Evolutionary conservation across 2,888 invertebrate genomes (phyloP), one percentile per base, ranked within the genome.

Genomic region (Acleris emargana): DNA sequence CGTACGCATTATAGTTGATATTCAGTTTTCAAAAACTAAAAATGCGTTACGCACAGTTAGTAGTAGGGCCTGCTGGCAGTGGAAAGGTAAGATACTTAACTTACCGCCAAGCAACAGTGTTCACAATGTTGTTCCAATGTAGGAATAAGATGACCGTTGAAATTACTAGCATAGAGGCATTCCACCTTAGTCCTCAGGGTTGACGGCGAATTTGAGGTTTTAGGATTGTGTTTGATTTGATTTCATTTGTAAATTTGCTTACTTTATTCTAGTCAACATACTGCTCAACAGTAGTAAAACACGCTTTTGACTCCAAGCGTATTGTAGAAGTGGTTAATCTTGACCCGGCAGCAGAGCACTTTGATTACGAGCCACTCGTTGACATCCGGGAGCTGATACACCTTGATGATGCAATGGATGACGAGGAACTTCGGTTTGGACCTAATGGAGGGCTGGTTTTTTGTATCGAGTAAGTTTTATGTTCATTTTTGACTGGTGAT

Each of bases 321-420:
- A 93, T 93, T 0, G 94, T 99, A 16, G 95, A 97, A 71, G 96
- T 99, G 1, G 96, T 99, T 0, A 99, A 99, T 93, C 93, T 99
- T 67, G 99, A 99, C 87, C 99, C 99, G 0, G 99, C 99, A 0
- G 99, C 99, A 0, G 99, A 99, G 84, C 94, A 97, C 82, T 99
- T 99, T 89, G 96, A 97, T 76, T 99, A 99, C 81, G 94, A 96
- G 64, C 97, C 99, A 0, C 81, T 96, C 11, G 96, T 96, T 4
- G 97, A 98, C 83, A 96, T 98, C 69, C 88, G 97, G 58, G 97
- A 99, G 86, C 91, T 99, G 61, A 99, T 99, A 74, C 96, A 97
- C 69, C 93, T 99, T 0, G 98, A 99, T 69, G 99, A 99, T 93
- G 98, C 97, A 0, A 99, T 99, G 98, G 98, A 99, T 81, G 98